Conservation (phyloP, 2,113 vertebrate species). For the Sminthopsis crassicaudata region DNA sequence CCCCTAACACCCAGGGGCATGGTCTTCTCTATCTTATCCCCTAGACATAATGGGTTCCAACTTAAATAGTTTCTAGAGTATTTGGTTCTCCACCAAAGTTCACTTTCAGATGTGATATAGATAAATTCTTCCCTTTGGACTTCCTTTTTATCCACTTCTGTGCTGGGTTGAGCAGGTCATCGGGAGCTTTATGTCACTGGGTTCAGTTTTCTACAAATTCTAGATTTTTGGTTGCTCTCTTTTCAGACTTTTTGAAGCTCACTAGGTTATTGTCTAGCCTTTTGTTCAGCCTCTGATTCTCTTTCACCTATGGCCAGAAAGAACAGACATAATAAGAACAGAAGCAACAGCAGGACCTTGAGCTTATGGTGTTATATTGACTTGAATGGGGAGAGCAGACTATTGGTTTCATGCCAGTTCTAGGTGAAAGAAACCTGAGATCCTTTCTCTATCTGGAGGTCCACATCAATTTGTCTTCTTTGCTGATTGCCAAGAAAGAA, state of each 20-base stretch:
- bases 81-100: not conserved
- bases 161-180: not conserved
- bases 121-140: not conserved
- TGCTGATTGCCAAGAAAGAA: no score
- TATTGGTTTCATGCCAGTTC: no score
- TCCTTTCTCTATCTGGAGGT: no score
- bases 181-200: not conserved
- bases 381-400: no score
- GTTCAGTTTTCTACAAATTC: not conserved
- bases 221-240: not conserved
- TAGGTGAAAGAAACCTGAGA: no score
- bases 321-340: no score
- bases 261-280: no score
- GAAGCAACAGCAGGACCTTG: no score
- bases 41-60: not conserved
- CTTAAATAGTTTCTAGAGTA: not conserved
- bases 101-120: not conserved
- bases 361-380: no score
- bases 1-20: not conserved
- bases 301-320: no score
- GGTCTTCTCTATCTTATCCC: not conserved
- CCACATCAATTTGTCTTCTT: no score
- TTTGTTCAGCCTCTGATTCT: no score
- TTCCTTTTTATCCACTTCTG: not conserved
- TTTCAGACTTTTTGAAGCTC: not conserved